Conservation (phyloP, 2,888 invertebrate species). For the Lathronympha strigana region DNA sequence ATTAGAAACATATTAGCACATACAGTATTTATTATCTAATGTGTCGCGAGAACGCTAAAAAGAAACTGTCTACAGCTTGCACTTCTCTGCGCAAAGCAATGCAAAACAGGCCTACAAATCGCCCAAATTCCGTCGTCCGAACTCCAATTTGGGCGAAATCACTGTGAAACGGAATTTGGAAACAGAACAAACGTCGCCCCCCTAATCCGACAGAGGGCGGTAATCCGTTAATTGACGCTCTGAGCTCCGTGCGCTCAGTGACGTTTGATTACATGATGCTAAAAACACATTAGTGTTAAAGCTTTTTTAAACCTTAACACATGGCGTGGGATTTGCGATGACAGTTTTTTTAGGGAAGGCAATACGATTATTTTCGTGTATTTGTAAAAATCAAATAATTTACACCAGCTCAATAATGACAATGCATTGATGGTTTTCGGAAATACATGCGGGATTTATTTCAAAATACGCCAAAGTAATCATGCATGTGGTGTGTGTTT, state of each 20-base stretch:
- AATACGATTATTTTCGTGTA: not conserved
- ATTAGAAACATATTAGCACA: too few species aligned
- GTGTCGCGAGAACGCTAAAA: not conserved
- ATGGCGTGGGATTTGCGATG: slow-evolving; percentile 6
- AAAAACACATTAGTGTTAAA: slow-evolving; percentile 36
- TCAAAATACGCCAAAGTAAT: too few species aligned
- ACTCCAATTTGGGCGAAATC: slow-evolving; percentile 34
- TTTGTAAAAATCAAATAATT: not conserved
- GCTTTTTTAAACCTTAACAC: slow-evolving; percentile 16
- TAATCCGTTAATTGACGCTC: slow-evolving; percentile 57
- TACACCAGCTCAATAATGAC: too few species aligned
- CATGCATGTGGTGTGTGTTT: too few species aligned
- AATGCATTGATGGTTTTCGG: too few species aligned
- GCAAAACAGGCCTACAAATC: slow-evolving; percentile 9
- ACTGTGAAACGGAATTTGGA: slow-evolving; percentile 38
- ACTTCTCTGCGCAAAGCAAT: not conserved
- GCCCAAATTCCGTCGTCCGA: slow-evolving; percentile 16
- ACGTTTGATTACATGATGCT: slow-evolving; percentile 39
- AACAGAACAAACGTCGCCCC: slow-evolving; percentile 41
- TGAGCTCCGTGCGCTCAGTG: slow-evolving; percentile 44
- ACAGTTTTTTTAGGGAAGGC: not conserved
- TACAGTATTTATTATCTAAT: too few species aligned
- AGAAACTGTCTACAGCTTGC: not conserved
- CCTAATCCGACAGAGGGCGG: slow-evolving; percentile 48
- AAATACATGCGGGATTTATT: too few species aligned